Percentiles rank a stretch among this genome's conserved stretches.
These are phyloP conservation scores for Etheostoma perlongum DNA, from an alignment of 2,797 vertebrate species.

Conservation along the genomic window DNA sequence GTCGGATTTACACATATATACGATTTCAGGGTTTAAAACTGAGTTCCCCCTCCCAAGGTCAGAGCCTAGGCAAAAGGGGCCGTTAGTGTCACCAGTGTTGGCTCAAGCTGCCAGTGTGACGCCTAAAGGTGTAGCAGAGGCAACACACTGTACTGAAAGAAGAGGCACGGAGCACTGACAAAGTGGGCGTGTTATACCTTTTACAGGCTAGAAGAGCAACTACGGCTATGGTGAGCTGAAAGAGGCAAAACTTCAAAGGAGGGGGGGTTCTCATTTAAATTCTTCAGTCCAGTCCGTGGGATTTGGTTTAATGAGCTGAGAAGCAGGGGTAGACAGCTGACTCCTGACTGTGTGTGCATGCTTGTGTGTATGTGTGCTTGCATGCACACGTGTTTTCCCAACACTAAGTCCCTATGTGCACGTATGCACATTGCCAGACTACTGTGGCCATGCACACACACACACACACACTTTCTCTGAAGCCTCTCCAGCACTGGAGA, in stretches of 20 bases:
- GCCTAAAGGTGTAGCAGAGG: conserved; percentile 45
- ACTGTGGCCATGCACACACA: conserved; percentile 60
- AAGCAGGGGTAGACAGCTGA: conserved; percentile 82
- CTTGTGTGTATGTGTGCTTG: conserved; percentile 28
- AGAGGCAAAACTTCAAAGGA: conserved; percentile 77
- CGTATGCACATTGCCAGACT: conserved; percentile 65
- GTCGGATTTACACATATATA: conserved; percentile 97
- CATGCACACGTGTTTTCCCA: conserved; percentile 70
- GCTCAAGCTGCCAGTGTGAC: conserved; percentile 35
- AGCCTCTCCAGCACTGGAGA: conserved; percentile 70
- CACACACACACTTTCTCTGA: conserved; percentile 64
- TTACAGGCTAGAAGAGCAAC: conserved; percentile 50
- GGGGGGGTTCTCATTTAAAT: conserved; percentile 82
- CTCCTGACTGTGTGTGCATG: conserved; percentile 69
- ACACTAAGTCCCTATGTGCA: conserved; percentile 58
- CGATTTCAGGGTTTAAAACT: conserved; percentile 88
- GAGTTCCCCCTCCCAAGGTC: conserved; percentile 87
- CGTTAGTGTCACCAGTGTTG: conserved; percentile 19
- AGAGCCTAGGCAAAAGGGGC: conserved; percentile 76
- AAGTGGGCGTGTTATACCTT: conserved; percentile 65
- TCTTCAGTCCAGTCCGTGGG: conserved; percentile 80
- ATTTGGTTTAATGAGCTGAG: conserved; percentile 86
- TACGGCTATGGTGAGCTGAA: conserved; percentile 59
- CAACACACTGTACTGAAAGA: conserved; percentile 44
- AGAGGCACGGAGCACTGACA: conserved; percentile 30